These are phyloP conservation scores for Leuctra nigra DNA, from an alignment of 2,888 invertebrate genomes.

Conservation along the genomic window DNA sequence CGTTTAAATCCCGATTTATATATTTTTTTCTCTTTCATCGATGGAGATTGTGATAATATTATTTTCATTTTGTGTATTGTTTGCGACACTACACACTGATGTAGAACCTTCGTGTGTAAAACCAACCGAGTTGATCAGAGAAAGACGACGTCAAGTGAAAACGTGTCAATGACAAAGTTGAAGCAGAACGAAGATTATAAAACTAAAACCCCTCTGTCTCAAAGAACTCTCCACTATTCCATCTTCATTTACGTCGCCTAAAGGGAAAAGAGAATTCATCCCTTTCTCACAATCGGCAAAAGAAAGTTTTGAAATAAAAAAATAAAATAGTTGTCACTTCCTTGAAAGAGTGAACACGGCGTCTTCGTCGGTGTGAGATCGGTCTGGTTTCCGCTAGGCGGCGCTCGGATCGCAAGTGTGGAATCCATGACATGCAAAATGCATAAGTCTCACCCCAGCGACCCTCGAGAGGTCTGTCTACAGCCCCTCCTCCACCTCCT, in stretches of 20 bases:
- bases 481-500: constrained; percentile 4
- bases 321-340: constrained; percentile 4
- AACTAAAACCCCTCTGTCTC: no score
- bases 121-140: no score
- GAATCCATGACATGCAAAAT: constrained; percentile 26
- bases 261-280: background rate
- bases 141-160: no score
- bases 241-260: background rate
- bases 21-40: no score
- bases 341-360: constrained; percentile 3
- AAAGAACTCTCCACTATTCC: background rate
- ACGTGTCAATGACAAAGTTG: no score
- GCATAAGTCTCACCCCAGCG: constrained; percentile 23
- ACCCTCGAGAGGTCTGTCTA: constrained; percentile 16
- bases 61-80: no score
- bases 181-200: no score
- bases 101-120: no score
- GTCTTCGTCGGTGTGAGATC: constrained; percentile 4
- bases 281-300: background rate
- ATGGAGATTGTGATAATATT: no score
- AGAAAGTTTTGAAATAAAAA: background rate
- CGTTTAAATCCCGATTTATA: no score
- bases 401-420: constrained; percentile 11
- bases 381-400: constrained; percentile 11
- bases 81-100: no score